Conservation (phyloP, 1,140 invertebrate species). For the Meloidogyne hapla region DNA sequence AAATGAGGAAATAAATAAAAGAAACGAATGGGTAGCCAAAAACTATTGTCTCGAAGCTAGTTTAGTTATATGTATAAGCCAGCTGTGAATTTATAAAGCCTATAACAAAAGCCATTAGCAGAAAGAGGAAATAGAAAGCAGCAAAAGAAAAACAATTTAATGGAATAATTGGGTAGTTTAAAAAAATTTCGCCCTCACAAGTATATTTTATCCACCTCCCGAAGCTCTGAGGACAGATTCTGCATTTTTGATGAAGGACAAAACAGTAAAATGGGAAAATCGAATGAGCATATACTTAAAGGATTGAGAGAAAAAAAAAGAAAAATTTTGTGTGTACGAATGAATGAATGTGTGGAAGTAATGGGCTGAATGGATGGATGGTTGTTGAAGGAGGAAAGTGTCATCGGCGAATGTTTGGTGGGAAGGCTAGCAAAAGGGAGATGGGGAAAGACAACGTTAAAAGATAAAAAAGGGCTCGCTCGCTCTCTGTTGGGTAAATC, state of each 20-base stretch:
- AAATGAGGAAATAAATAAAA: neutral
- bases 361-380: constrained; percentile 4
- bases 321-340: neutral
- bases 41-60: too few species aligned
- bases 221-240: neutral
- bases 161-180: neutral
- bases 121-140: neutral
- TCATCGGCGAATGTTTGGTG: neutral
- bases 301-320: neutral
- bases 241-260: neutral
- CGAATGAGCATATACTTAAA: neutral
- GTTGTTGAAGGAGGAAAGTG: neutral
- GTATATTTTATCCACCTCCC: neutral
- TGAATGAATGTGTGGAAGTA: neutral
- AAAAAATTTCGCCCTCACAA: neutral
- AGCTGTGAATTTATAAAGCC: too few species aligned
- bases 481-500: neutral
- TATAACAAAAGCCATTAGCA: neutral
- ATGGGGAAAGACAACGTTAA: neutral
- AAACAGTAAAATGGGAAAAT: neutral
- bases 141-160: neutral
- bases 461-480: neutral
- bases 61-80: neutral
- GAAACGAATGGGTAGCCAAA: neutral
- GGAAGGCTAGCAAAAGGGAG: neutral